Conservation (phyloP, 2,113 vertebrate species). For the Canis aureus region DNA sequence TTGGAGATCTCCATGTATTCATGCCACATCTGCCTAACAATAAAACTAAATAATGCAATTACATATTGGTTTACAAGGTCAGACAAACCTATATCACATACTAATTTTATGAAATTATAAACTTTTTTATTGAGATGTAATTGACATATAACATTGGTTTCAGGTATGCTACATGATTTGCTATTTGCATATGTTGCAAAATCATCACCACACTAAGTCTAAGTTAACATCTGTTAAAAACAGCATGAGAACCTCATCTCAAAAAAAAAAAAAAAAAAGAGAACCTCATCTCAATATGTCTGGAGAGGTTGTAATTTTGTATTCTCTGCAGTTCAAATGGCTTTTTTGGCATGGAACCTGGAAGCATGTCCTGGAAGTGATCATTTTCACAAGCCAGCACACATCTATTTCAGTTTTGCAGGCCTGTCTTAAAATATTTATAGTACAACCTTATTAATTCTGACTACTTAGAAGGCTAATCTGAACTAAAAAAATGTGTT, state of each 20-base stretch:
- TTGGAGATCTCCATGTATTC: neutral
- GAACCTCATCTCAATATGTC: neutral
- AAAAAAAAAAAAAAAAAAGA: too few relatives aligned
- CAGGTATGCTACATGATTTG: neutral
- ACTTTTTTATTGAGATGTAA: neutral
- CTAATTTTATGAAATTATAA: slow-evolving; percentile 27
- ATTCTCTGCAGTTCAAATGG: neutral
- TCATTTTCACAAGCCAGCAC: neutral
- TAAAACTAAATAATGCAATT: slow-evolving; percentile 14
- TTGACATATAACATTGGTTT: neutral
- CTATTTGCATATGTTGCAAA: neutral
- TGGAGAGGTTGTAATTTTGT: neutral
- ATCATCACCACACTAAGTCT: neutral
- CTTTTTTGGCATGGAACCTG: neutral
- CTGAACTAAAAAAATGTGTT: neutral
- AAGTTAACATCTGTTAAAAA: neutral
- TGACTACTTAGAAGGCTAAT: neutral
- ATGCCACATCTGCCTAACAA: neutral
- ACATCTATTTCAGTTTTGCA: neutral
- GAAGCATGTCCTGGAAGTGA: neutral
- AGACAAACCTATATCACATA: slow-evolving; percentile 1
- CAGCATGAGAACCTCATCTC: neutral
- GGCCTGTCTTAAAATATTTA: neutral
- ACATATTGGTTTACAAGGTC: neutral
- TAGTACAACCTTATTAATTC: neutral